A percentile compares a stretch with the other conserved stretches of the same genome.
phyloP scores from a whole-genome alignment of 2,888 invertebrate genomes.

The Campaea margaritaria region DNA sequence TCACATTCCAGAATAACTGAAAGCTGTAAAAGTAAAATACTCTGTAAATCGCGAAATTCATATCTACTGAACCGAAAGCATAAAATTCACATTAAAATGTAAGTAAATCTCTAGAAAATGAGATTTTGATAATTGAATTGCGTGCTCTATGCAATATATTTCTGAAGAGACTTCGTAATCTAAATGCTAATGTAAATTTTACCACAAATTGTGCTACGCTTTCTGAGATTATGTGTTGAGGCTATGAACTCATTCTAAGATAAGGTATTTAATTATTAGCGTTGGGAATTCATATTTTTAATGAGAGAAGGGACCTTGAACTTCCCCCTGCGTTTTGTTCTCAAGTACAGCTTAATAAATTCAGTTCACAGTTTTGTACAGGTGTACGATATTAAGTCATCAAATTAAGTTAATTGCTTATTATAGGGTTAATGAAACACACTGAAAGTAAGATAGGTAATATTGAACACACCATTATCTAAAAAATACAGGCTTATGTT shows the following conservation, averaged over 20 bases:
- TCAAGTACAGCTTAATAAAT: too few relatives aligned
- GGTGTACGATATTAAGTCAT: too few relatives aligned
- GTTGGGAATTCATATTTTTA: background rate
- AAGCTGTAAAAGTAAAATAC: background rate
- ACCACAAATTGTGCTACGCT: slow-evolving; percentile 15
- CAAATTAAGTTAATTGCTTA: too few relatives aligned
- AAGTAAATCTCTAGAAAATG: slow-evolving; percentile 15
- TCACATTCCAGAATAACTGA: too few relatives aligned
- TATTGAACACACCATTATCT: too few relatives aligned
- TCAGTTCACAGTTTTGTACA: too few relatives aligned
- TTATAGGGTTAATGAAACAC: too few relatives aligned
- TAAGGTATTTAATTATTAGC: background rate
- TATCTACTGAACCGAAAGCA: background rate
- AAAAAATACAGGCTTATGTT: too few relatives aligned
- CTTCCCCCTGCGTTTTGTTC: too few relatives aligned
- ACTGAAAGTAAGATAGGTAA: too few relatives aligned
- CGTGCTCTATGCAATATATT: slow-evolving; percentile 3
- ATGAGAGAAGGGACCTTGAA: background rate
- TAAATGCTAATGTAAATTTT: slow-evolving; percentile 22
- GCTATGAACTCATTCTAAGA: slow-evolving; percentile 1
- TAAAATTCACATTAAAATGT: slow-evolving; percentile 11
- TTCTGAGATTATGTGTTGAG: slow-evolving; percentile 9
- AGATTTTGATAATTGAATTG: slow-evolving; percentile 20
- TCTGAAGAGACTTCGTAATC: slow-evolving; percentile 10
- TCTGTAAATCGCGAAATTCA: background rate